phyloP scores from a whole-genome alignment of 2,797 vertebrate species.

The Micrastur ruficollis region DNA sequence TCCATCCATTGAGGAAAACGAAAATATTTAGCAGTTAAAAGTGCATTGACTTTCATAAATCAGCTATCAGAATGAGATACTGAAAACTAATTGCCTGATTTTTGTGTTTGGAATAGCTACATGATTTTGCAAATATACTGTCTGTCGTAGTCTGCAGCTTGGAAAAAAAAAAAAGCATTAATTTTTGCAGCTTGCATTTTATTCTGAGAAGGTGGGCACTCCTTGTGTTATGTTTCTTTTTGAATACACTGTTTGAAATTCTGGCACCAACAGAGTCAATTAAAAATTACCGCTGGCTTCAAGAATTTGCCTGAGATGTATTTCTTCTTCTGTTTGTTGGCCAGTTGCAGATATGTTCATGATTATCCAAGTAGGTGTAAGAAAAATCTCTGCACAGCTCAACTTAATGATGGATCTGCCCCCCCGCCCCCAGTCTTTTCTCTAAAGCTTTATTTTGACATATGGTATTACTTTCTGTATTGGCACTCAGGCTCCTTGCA shows the following conservation, averaged over 20 bases:
- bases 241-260: neutral
- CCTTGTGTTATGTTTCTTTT: neutral
- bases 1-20: neutral
- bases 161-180: neutral
- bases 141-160: neutral
- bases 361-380: neutral
- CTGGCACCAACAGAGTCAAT: neutral
- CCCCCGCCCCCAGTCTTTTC: neutral
- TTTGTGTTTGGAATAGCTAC: neutral
- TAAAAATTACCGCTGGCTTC: neutral
- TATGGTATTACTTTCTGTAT: conserved; percentile 13
- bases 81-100: neutral
- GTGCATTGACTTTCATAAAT: neutral
- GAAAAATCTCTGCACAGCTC: neutral
- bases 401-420: neutral
- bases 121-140: neutral
- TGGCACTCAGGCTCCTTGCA: neutral
- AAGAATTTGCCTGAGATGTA: neutral
- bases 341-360: neutral
- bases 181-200: neutral
- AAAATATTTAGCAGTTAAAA: neutral
- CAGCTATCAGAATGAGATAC: neutral
- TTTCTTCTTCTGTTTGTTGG: neutral
- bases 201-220: neutral
- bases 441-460: conserved; percentile 29